Conservation (phyloP, 2,797 vertebrate genomes). For the Acanthiza pusilla region DNA sequence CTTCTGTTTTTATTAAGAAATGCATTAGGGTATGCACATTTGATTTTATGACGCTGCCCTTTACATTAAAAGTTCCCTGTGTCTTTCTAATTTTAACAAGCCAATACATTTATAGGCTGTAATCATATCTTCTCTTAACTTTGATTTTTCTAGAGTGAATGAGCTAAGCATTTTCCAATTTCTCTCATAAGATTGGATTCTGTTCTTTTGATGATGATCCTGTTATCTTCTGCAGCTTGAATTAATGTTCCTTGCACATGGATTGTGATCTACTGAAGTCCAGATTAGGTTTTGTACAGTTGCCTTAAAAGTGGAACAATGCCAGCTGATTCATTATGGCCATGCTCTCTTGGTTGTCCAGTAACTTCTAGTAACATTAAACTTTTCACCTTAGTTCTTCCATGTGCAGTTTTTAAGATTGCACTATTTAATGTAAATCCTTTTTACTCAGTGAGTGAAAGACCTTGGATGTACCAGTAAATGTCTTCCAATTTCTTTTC, state of each 20-base stretch:
- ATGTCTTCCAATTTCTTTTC: background rate
- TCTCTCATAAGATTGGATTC: background rate
- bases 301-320: background rate
- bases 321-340: background rate
- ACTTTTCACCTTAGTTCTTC: background rate
- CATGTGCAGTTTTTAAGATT: background rate
- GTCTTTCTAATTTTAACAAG: background rate
- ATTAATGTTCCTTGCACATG: background rate
- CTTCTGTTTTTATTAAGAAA: background rate
- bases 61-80: background rate
- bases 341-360: background rate
- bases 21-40: background rate
- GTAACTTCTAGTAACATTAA: background rate
- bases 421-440: background rate
- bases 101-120: background rate
- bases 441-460: background rate
- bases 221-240: background rate
- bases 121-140: background rate
- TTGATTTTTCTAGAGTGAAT: background rate
- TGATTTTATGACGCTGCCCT: background rate
- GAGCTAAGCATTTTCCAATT: background rate
- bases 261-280: background rate
- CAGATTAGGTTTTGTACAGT: background rate
- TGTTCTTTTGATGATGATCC: background rate
- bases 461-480: background rate